phyloP scores from a whole-genome alignment of 2,888 invertebrate genomes.

The Cheilosia grossa region DNA sequence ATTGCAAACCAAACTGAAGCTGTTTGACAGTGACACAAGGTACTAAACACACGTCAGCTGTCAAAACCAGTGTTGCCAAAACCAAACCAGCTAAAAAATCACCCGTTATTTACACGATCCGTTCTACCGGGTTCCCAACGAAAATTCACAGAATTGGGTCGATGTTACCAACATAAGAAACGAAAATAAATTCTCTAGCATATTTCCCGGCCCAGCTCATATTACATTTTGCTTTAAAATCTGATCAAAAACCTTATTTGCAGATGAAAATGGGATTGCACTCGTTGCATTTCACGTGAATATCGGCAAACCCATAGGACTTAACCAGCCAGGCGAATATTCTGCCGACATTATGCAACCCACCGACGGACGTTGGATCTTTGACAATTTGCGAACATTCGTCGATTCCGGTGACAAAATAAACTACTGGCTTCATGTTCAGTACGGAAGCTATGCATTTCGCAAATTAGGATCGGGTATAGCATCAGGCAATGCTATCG shows the following conservation, averaged over 20 bases:
- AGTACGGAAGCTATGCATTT: slow-evolving; percentile 43
- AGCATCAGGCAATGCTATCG: slow-evolving; percentile 6
- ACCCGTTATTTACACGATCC: no score
- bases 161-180: no score
- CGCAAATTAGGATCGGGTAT: slow-evolving; percentile 31
- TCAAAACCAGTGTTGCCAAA: no score
- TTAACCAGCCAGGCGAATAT: slow-evolving; percentile 84
- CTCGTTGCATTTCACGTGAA: slow-evolving; percentile 88
- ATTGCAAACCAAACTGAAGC: no score
- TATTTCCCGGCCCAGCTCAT: no score
- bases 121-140: no score
- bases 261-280: slow-evolving; percentile 81
- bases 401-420: slow-evolving; percentile 85
- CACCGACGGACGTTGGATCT: slow-evolving; percentile 84
- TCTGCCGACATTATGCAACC: slow-evolving; percentile 83
- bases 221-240: no score
- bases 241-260: slow-evolving; percentile 1
- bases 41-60: no score
- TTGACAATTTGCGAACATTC: slow-evolving; percentile 83
- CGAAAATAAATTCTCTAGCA: no score
- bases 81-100: no score
- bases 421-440: slow-evolving; percentile 86
- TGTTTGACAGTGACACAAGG: no score
- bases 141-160: no score
- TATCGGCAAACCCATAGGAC: slow-evolving; percentile 84